Base-by-base conservation (phyloP, 1,140 invertebrate species). In the Neodiprion fabricii region DNA sequence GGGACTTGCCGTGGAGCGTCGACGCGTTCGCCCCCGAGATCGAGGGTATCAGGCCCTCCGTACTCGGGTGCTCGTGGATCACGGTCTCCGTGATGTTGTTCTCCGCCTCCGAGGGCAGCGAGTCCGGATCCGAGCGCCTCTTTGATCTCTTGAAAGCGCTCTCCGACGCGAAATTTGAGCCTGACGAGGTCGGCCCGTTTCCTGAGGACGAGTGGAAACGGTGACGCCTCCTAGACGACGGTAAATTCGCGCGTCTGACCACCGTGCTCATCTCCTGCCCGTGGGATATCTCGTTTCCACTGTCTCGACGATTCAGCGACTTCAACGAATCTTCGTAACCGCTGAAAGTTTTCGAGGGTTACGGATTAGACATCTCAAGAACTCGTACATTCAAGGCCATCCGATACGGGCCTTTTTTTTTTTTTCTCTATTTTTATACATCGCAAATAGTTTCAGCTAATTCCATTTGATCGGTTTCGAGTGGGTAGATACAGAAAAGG, bases 311-410 rank as follows among this genome's bases (percentile, higher is more conserved):
- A 28, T 84, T 84, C 21, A 86, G 76, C 0, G 87, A 88, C 71
- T 86, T 87, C 23, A 88, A 76, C 0, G 87, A 88, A 70, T 88
- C 87, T 72, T 88, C 87, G 79, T 87, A 88, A 8, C 83, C 85
- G 53, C 85, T 87, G 73, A 48, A 83, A 83, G 23, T 74, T 73
- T 67, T 53, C 17, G 8, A 21, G 12, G 28, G 3, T 65, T 17
- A 65, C 28, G 28, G 28, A 40, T 65, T 65, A 65, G 61, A 65
- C 61, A 65, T 14, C 61, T 65, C 28, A 1, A 40, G 28, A 40
- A 40, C 1, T 40, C 28, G 28, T 40, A 40, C 28, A 40, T 40
- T 40, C 5, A 40, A 40, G 2, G 28, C 2, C 28, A 5, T 40
- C 28, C 5, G 28, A 40, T 40, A 5, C 5, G 5, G 5, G 9